Evolutionary conservation across 1,140 invertebrate species (phyloP).

Genomic region (Goniozus legneri): DNA sequence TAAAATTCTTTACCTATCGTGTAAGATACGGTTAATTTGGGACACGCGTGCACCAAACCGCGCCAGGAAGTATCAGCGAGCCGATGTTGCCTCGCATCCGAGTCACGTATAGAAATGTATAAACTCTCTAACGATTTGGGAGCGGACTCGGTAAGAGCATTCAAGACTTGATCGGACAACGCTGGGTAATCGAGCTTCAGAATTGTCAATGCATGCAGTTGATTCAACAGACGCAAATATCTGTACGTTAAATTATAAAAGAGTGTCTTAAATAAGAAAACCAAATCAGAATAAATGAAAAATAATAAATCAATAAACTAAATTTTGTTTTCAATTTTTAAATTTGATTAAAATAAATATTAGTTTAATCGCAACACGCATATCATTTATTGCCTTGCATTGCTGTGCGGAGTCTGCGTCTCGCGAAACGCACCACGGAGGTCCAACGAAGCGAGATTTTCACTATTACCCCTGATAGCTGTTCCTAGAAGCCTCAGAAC

Average conservation of each 20-base stretch:
- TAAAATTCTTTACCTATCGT: constrained; percentile 37
- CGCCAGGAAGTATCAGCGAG: constrained; percentile 42
- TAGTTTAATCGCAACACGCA: background rate
- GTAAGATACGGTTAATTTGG: constrained; percentile 43
- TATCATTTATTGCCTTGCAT: constrained; percentile 32
- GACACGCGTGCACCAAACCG: constrained; percentile 40
- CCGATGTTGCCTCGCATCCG: constrained; percentile 45
- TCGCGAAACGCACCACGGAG: constrained; percentile 47
- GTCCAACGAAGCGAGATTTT: constrained; percentile 35
- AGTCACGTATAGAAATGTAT: constrained; percentile 42
- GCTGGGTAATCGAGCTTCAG: constrained; percentile 50
- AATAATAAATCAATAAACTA: background rate
- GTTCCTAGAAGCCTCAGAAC: constrained; percentile 41
- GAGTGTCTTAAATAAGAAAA: too few species aligned
- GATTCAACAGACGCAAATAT: constrained; percentile 39
- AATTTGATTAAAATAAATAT: constrained; percentile 3
- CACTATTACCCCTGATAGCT: constrained; percentile 29
- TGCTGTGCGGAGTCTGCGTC: constrained; percentile 45
- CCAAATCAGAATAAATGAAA: too few species aligned
- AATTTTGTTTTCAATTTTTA: too few species aligned
- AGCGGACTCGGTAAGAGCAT: constrained; percentile 35
- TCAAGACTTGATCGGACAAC: constrained; percentile 43
- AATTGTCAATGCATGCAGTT: constrained; percentile 33
- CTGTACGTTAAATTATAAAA: too few species aligned
- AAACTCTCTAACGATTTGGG: constrained; percentile 32